These are phyloP conservation scores for Halesus radiatus DNA, from an alignment of 1,140 invertebrate genomes.

Conservation along the genomic window DNA sequence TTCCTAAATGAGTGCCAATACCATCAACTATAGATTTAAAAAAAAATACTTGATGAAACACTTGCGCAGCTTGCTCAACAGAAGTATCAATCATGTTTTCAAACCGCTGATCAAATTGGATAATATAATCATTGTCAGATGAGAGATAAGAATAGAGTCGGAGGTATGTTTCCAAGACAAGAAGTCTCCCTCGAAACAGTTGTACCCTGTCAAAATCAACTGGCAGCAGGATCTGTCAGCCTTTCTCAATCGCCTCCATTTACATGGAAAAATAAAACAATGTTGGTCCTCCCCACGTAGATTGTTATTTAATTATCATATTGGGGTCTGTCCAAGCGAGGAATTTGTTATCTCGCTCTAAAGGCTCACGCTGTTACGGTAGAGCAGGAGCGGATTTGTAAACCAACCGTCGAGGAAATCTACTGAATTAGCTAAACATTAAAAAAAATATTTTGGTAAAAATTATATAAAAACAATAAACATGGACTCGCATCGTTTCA, in stretches of 20 bases:
- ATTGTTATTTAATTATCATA: conserved; percentile 24
- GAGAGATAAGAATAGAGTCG: neutral
- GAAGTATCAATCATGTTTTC: neutral
- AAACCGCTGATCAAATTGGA: neutral
- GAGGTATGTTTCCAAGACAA: neutral
- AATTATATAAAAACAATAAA: too few relatives aligned
- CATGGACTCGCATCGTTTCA: too few relatives aligned
- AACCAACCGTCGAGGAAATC: neutral
- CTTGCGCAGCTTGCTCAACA: too few relatives aligned
- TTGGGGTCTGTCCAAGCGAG: conserved; percentile 14
- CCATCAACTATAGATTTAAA: too few relatives aligned
- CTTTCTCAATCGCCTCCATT: conserved; percentile 11
- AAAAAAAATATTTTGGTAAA: too few relatives aligned
- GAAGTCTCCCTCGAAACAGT: conserved; percentile 10
- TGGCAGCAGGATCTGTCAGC: conserved; percentile 25
- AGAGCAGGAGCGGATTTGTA: neutral
- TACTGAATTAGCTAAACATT: too few relatives aligned
- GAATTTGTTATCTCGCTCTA: conserved; percentile 26
- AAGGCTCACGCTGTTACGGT: neutral
- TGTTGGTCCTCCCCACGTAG: neutral
- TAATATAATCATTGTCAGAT: neutral
- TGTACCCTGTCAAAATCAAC: conserved; percentile 26
- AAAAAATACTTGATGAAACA: too few relatives aligned
- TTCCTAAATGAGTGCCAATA: too few relatives aligned
- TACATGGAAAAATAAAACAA: conserved; percentile 1